Evolutionary conservation across 2,888 invertebrate genomes (phyloP), one percentile per base, ranked within the genome.

Genomic region (Mystacides longicornis): DNA sequence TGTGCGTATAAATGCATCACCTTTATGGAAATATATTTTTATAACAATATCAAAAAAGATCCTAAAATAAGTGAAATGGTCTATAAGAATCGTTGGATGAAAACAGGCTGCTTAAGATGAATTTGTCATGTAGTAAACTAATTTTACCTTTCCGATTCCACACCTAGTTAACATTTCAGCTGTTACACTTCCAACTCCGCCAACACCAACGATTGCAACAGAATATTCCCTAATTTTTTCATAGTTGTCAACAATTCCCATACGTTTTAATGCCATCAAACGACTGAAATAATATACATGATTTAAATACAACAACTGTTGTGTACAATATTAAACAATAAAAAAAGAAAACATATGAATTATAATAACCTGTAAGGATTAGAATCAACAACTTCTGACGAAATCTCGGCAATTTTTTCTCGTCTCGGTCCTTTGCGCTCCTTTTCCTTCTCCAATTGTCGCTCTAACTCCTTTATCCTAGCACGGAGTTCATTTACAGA

Each of bases 141-240:
- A n/a, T n/a, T n/a, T 50, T 68, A 90, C 87, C 81, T 96, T 95
- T 61, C 99, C 99, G 63, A 99, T 89, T 1, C 98, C 99, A 73
- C 99, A 99, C 60, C 99, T 79, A 2, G 98, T 97, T 51, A 99
- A 77, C 99, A 99, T 99, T 77, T 99, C 99, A 42, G 99, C 97
- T 1, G 99, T 95, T 1, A 99, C 99, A 77, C 96, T 96, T 43
- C 99, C 99, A n/a, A 99, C 98, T 31, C 99, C 99, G 1, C 99
- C 99, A 0, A 99, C 88, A 2, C 99, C 99, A 9, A 99, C 95
- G 37, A 99, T 85, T 4, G 93, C 93, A 2, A 99, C 90, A 0
- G 94, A 84, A 69, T 85, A 85, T 31, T 89, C 85, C 37, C 98
- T 81, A 61, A 94, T 93, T 66, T 85, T 85, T 75, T 98, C 97